Percentiles rank a stretch among this genome's conserved stretches.
These are phyloP conservation scores for Sepioteuthis lessoniana DNA, from an alignment of 2,888 invertebrate species.

Conservation along the genomic window DNA sequence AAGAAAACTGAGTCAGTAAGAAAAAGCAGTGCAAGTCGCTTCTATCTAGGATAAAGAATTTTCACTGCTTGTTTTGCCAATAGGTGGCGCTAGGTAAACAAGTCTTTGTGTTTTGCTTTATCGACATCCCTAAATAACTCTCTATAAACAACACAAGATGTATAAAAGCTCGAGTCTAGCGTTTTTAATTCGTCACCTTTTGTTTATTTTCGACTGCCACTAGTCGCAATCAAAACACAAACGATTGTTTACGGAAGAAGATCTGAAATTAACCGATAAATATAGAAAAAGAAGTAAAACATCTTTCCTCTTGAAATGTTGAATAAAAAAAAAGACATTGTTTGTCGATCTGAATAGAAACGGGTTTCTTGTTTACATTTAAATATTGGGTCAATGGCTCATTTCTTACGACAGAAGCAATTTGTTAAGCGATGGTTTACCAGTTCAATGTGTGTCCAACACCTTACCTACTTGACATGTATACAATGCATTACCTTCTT, in stretches of 20 bases:
- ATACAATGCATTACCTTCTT: too few species aligned
- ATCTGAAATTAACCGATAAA: background rate
- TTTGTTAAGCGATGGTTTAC: too few species aligned
- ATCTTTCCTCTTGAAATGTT: too few species aligned
- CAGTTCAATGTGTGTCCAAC: too few species aligned
- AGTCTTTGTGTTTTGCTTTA: background rate
- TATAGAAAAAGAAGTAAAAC: background rate
- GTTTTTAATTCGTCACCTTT: background rate
- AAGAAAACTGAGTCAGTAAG: background rate
- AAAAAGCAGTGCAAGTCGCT: background rate
- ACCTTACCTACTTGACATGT: too few species aligned
- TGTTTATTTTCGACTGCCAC: background rate
- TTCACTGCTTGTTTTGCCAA: background rate
- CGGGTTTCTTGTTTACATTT: too few species aligned
- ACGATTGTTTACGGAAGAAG: background rate
- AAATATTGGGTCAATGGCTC: too few species aligned
- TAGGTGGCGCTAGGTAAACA: background rate
- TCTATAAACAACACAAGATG: background rate
- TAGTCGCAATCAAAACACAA: background rate
- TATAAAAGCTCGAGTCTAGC: background rate
- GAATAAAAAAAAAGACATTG: too few species aligned
- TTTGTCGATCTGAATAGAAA: too few species aligned
- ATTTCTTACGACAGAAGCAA: too few species aligned
- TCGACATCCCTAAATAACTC: background rate
- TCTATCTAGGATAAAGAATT: background rate